A percentile compares a stretch with the other conserved stretches of the same genome.
These are phyloP conservation scores for Aurelia sp. DNA, from an alignment of 30 jellyfish, hydroid and myxozoan genomes.

Conservation along the genomic window DNA sequence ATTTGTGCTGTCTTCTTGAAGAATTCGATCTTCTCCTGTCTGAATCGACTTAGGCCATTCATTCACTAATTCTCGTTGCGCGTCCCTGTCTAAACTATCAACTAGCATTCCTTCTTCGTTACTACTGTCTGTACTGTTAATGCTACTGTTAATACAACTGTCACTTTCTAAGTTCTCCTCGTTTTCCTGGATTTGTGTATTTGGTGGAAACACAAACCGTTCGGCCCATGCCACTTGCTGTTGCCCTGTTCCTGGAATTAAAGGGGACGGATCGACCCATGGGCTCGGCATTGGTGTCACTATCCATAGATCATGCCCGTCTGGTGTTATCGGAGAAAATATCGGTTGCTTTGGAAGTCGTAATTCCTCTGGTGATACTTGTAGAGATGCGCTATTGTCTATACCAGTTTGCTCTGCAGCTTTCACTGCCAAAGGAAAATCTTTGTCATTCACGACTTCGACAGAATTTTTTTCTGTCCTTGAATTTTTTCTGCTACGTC, in stretches of 20 bases:
- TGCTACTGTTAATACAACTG: too few species aligned
- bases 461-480: background rate
- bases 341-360: conserved; percentile 21
- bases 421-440: too few species aligned
- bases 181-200: background rate
- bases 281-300: conserved; percentile 62
- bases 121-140: too few species aligned
- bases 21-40: too few species aligned
- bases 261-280: conserved; percentile 26
- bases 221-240: background rate
- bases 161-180: background rate
- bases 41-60: too few species aligned
- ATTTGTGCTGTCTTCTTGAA: too few species aligned
- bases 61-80: too few species aligned
- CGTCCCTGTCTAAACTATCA: too few species aligned
- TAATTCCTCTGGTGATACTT: background rate
- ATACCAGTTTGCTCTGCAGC: too few species aligned
- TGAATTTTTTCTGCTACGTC: conserved; percentile 14
- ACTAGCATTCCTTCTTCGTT: too few species aligned
- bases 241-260: background rate
- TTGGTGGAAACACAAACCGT: conserved; percentile 1
- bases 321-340: background rate
- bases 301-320: conserved; percentile 58
- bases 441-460: background rate
- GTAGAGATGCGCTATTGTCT: too few species aligned